Base-by-base conservation (phyloP, 64 coral and sea anemone species). In the Hydrozoanthus tunicans region DNA sequence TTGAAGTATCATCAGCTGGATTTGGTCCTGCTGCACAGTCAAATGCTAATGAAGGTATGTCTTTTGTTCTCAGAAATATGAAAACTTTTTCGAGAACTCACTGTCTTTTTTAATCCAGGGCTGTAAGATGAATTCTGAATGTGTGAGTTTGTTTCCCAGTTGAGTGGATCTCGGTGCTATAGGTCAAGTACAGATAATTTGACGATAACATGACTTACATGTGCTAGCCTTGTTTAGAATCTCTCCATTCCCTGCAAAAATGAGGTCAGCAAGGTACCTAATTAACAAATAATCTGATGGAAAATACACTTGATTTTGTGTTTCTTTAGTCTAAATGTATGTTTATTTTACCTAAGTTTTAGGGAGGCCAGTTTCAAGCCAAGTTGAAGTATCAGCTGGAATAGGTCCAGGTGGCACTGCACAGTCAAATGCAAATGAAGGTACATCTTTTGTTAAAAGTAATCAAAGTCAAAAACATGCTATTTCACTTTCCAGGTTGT, bases 361-460 rank as follows among this genome's bases (percentile, higher is more conserved):
- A 73, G 70, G 70, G 70, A 73, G 70, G 70, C 70, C 70, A 32
- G 70, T 73, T 73, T 73, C 70, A 73, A 73, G 25, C 70, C 63
- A 65, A 65, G 63, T 65, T 70, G 68, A 70, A 70, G n/a, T 70
- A 3, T 70, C 68, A 70, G n/a, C 68, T 70, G 25, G 68, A 70
- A 70, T 70, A 70, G 68, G 68, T 70, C 68, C 68, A 70, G 68
- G 68, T 70, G 68, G 68, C 68, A 70, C 68, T 70, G 68, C 68
- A 70, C 68, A 70, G 68, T 70, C 68, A 70, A 24, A 70, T 70
- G 68, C 68, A 70, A 70, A 70, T 70, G 68, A 70, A 70, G 68
- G 68, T 70, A 70, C 68, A 70, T 70, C 68, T 70, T 70, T 70
- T 70, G 68, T 24, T 24, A 20, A 20, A 20, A 20, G 20, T 20